Base-by-base conservation (phyloP, 2,113 vertebrate species). In the Tachysurus fulvidraco region DNA sequence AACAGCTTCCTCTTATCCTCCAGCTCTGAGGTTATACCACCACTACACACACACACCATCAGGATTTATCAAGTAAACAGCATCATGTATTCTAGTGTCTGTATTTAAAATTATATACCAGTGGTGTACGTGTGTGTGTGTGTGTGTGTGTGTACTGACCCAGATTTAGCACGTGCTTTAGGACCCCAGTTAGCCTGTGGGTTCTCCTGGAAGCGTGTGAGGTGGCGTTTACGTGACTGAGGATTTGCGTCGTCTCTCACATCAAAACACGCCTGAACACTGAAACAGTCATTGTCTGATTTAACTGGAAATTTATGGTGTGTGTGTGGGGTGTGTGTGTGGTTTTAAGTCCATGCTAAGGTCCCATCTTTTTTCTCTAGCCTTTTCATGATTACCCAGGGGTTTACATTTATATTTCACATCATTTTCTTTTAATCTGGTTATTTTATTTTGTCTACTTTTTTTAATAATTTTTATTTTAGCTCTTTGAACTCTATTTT, bases 171-270 rank as follows among this genome's bases (percentile, higher is more conserved):
- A 0, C 95, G 94, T 57, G 97, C 95, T 91, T 97, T 97, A 41
- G 97, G 97, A 1, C 97, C 97, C 97, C 97, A 99, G 90, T 97
- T 96, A 17, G 97, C 96, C 80, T 97, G 95, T 0, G 97, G 97
- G 73, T 99, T 98, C 88, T 96, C 96, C 46, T 98, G 97, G 92
- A 98, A 98, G 3, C 97, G 93, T 14, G 95, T 97, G 80, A 98
- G 93, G 64, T 97, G 96, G 44, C 93, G 94, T 88, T 94, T 95
- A 50, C 97, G 94, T 4, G 97, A 98, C 92, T 95, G 96, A 88
- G 97, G 97, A 89, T 99, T 99, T 82, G 97, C 97, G 0, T 99
- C 97, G 0, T 96, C 94, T 1, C 96, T 94, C 81, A 99, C 91
- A 0, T 95, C 92, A 84, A 99, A 98, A 91, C 95, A 96, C 1